phyloP scores from a whole-genome alignment of 2,113 vertebrate species.

The Mirounga angustirostris region DNA sequence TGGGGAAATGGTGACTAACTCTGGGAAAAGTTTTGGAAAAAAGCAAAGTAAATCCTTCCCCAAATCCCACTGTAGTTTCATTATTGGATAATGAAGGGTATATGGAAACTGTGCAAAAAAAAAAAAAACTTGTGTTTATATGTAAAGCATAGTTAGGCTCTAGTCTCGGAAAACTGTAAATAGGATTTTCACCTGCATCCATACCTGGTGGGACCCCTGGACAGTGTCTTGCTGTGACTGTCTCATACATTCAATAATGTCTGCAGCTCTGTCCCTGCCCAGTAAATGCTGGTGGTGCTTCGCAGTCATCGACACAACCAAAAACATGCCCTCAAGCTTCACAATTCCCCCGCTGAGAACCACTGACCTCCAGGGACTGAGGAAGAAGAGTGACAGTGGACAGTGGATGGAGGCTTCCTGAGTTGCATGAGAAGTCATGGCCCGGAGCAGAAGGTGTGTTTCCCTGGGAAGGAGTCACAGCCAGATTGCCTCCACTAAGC shows the following conservation, averaged over 20 bases:
- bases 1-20: slow-evolving; percentile 25
- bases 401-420: background rate
- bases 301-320: background rate
- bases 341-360: background rate
- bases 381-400: background rate
- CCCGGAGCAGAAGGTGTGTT: background rate
- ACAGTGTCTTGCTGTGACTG: background rate
- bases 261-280: background rate
- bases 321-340: background rate
- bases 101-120: background rate
- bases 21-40: background rate
- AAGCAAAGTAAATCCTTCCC: background rate
- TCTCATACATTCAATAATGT: background rate
- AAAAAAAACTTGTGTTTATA: background rate
- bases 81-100: background rate
- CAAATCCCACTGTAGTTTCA: background rate
- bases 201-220: background rate
- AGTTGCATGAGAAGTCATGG: background rate
- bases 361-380: background rate
- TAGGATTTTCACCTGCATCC: background rate
- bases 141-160: background rate
- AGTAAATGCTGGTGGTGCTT: background rate
- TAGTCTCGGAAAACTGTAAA: background rate
- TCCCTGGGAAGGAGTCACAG: background rate
- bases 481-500: background rate